These are phyloP conservation scores for Trogon melanurus DNA, from an alignment of 2,113 vertebrate genomes.

Conservation along the genomic window DNA sequence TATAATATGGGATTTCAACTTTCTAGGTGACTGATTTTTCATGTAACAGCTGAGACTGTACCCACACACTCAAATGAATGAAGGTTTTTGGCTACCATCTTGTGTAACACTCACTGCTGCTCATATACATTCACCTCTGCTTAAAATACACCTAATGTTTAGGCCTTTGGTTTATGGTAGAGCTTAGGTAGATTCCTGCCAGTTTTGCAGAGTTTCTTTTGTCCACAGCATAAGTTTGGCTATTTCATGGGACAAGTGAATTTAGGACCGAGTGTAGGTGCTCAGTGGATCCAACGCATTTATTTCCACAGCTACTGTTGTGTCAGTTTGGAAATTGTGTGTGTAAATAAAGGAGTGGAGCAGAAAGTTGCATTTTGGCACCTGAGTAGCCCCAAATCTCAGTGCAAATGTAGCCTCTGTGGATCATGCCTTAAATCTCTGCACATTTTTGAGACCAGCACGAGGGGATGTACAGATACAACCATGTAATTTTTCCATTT, in stretches of 20 bases:
- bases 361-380: background rate
- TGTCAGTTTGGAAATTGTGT: background rate
- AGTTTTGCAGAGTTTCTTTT: background rate
- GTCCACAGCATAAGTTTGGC: background rate
- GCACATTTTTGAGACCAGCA: background rate
- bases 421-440: background rate
- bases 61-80: background rate
- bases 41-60: background rate
- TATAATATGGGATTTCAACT: background rate
- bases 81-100: background rate
- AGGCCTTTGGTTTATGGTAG: background rate
- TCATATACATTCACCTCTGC: background rate
- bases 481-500: background rate
- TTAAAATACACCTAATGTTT: background rate
- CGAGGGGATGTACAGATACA: accelerated
- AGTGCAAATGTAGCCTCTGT: background rate
- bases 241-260: background rate
- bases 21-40: background rate
- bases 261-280: background rate
- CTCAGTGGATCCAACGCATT: background rate
- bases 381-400: background rate
- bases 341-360: background rate
- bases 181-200: background rate
- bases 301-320: background rate
- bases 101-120: background rate